Evolutionary conservation across 2,113 vertebrate species (phyloP), one percentile per base, ranked within the genome.

Genomic region (Oxyruncus cristatus): DNA sequence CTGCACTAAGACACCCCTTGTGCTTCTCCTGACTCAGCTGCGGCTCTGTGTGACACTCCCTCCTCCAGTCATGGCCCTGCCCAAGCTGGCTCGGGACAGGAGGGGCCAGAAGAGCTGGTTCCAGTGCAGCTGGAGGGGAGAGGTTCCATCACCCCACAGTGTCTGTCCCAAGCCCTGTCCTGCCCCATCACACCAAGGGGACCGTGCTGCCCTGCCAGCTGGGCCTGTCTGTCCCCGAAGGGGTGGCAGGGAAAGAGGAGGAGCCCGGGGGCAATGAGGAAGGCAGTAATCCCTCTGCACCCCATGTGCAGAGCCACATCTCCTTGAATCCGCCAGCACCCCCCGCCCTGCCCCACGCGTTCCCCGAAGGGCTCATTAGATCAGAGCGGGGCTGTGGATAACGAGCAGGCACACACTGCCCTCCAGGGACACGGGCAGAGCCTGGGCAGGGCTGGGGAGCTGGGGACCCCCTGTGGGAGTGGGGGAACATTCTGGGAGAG

Each of bases 341-440:
- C 2, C 63, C 53, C 5, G 14, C 37, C 22, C 46, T 5, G 1
- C 68, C 63, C 89, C 33, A 6, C 0, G 0, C 0, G 1, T 70
- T 93, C 93, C 88, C 86, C 59, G 27, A 16, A 70, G 84, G 84
- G 66, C 93, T 96, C 87, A 9, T 97, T 95, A 96, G 76, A 56
- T 3, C 33, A 11, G 59, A 56, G 24, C 56, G 33, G 67, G 65
- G 58, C 41, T 42, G 75, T 32, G 39, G 37, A 4, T 93, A 95
- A 92, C 1, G 20, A 97, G 84, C 35, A 49, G 73, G 33, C 8
- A 4, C 2, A 6, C 11, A 5, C 5, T 15, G 30, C 52, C 17
- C 66, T 12, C 2, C 2, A 2, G 76, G 72, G 70, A 8, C 37
- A 55, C 2, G 2, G 68, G 50, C 56, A 58, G 73, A 19, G 79